phyloP scores from a whole-genome alignment of 37 sponge, comb jelly and placozoan species.

The Crambe crambe region DNA sequence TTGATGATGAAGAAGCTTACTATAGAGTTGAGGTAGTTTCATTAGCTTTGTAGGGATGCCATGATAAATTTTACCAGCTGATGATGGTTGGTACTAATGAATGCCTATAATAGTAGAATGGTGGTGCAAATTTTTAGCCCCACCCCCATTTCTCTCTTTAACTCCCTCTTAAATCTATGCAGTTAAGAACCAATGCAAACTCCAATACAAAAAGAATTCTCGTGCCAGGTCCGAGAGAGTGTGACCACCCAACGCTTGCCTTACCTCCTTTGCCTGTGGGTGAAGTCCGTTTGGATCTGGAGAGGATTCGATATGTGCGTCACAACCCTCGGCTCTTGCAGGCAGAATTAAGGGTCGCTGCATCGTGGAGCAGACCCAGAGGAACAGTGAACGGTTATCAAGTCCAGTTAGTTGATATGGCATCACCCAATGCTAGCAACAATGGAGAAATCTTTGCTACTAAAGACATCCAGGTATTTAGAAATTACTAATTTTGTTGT shows the following conservation, averaged over 20 bases:
- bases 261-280: neutral
- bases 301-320: neutral
- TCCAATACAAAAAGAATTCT: neutral
- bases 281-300: neutral
- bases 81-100: too few species aligned
- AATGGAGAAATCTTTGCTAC: neutral
- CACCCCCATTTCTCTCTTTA: too few species aligned
- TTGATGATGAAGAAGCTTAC: too few species aligned
- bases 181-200: neutral
- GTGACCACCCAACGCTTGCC: slow-evolving; percentile 1
- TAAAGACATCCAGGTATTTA: neutral
- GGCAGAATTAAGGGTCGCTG: neutral
- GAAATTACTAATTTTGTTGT: neutral
- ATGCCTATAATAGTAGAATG: too few species aligned
- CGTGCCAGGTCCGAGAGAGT: neutral
- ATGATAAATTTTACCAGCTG: too few species aligned
- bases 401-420: slow-evolving; percentile 2
- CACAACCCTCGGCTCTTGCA: neutral
- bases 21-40: too few species aligned
- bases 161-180: too few species aligned
- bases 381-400: neutral
- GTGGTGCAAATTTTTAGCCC: too few species aligned
- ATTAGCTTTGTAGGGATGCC: too few species aligned
- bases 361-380: neutral
- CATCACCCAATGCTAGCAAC: neutral